A percentile compares a stretch with the other conserved stretches of the same genome.
Conservation (phyloP, 2,888 invertebrate species). For the Candidula unifasciata region DNA sequence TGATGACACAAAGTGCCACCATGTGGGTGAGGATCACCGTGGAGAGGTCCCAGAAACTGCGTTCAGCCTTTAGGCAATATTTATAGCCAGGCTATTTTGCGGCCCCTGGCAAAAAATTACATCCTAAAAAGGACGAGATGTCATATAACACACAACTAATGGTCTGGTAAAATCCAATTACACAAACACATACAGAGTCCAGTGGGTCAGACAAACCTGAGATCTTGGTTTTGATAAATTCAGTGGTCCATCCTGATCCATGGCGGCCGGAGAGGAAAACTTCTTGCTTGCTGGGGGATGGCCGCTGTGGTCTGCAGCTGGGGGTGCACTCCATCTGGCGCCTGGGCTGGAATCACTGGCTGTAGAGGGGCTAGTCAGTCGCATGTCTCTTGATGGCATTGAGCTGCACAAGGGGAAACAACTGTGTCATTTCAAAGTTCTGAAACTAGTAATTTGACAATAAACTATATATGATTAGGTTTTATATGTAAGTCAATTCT, state of each 20-base stretch:
- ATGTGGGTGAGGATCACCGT: no score
- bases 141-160: neutral
- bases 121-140: no score
- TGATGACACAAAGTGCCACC: no score
- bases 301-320: neutral
- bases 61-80: no score
- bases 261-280: slow-evolving; percentile 47
- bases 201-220: slow-evolving; percentile 46
- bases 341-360: slow-evolving; percentile 39
- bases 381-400: slow-evolving; percentile 27
- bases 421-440: no score
- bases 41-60: no score
- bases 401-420: neutral
- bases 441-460: no score
- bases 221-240: slow-evolving; percentile 91
- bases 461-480: no score
- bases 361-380: slow-evolving; percentile 46
- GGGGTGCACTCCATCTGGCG: neutral
- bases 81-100: no score
- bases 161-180: neutral
- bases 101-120: no score
- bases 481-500: no score
- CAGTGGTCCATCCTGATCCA: slow-evolving; percentile 85
- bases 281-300: neutral
- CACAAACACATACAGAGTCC: neutral